A percentile compares a stretch with the other conserved stretches of the same genome.
Evolutionary conservation across 2,797 vertebrate species (phyloP).

Genomic region (Tympanoctomys barrerae): DNA sequence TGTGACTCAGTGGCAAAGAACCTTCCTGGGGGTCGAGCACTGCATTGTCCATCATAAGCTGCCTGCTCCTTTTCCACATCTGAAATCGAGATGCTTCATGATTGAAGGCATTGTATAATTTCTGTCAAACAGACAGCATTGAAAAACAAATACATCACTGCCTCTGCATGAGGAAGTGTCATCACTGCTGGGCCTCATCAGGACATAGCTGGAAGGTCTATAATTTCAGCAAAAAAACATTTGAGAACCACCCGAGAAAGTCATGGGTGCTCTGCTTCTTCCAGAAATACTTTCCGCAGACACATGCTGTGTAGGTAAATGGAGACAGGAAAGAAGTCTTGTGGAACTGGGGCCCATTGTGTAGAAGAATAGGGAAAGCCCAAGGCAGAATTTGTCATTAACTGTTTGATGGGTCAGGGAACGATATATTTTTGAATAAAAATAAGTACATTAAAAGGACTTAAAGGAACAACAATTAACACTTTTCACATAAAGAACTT

Average conservation of each 20-base stretch:
- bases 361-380: background rate
- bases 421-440: background rate
- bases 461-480: background rate
- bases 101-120: slow-evolving; percentile 26
- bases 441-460: background rate
- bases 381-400: background rate
- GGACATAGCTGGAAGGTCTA: background rate
- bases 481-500: background rate
- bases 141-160: background rate
- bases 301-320: background rate
- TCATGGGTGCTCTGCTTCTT: background rate
- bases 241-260: background rate
- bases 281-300: background rate
- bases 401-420: background rate
- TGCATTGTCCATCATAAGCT: background rate
- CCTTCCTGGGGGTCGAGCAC: background rate
- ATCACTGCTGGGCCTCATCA: background rate
- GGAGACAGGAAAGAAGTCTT: background rate
- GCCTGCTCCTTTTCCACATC: background rate
- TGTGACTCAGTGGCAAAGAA: background rate
- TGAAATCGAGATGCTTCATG: slow-evolving; percentile 41
- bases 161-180: background rate
- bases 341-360: background rate
- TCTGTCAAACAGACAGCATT: background rate
- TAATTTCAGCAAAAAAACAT: slow-evolving; percentile 28